phyloP scores from a whole-genome alignment of 30 jellyfish, hydroid and myxozoan genomes.

The Cassiopea andromeda region DNA sequence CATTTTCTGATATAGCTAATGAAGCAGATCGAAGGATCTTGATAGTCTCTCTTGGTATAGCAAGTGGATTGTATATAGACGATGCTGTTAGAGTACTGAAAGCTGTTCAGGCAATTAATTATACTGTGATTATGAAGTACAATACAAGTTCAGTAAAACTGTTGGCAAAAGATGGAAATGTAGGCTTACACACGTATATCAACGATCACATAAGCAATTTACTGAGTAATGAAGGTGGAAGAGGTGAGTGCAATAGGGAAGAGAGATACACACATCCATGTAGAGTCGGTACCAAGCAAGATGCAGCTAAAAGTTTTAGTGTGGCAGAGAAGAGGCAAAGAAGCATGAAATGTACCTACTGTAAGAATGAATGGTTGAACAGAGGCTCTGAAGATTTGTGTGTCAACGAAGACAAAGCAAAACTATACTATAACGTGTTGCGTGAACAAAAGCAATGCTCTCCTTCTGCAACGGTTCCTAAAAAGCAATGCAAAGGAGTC shows the following conservation, averaged over 20 bases:
- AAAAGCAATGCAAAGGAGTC: neutral
- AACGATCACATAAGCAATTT: neutral
- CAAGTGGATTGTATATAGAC: neutral
- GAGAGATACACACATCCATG: too few species aligned
- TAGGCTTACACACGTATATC: neutral
- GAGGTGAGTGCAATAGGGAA: neutral
- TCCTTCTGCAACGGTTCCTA: neutral
- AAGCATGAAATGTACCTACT: too few species aligned
- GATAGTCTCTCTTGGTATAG: slow-evolving; percentile 71
- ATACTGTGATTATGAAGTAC: slow-evolving; percentile 61
- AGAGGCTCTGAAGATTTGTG: too few species aligned
- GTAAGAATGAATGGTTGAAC: too few species aligned
- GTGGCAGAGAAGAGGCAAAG: too few species aligned
- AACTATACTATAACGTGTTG: too few species aligned
- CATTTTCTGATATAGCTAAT: slow-evolving; percentile 22
- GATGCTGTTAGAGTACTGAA: slow-evolving; percentile 20
- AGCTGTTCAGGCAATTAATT: neutral
- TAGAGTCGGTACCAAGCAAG: too few species aligned
- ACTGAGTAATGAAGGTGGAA: neutral
- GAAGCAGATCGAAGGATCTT: neutral
- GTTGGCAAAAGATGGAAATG: neutral
- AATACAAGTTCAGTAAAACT: neutral
- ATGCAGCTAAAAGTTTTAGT: too few species aligned
- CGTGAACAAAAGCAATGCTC: too few species aligned
- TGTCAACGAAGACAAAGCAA: too few species aligned